Conservation (phyloP, 2,113 vertebrate genomes). For the Lutjanus erythropterus region DNA sequence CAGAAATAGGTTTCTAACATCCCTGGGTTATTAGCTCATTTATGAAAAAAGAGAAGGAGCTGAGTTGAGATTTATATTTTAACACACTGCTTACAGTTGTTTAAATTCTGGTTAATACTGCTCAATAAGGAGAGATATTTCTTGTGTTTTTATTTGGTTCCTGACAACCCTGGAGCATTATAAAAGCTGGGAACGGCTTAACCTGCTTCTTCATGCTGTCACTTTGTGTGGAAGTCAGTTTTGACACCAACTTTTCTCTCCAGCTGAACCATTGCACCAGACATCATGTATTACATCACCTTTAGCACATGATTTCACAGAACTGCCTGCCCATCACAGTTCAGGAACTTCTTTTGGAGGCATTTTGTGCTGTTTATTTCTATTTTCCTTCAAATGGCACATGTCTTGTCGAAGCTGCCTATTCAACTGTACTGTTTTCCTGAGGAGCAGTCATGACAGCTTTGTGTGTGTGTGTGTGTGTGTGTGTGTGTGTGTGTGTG, state of each 20-base stretch:
- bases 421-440: background rate
- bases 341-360: background rate
- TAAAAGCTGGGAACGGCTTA: too few relatives aligned
- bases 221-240: background rate
- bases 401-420: background rate
- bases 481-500: too few relatives aligned
- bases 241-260: background rate
- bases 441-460: background rate
- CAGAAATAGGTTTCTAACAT: too few relatives aligned
- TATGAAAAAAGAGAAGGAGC: too few relatives aligned
- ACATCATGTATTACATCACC: constrained; percentile 5
- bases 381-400: constrained; percentile 17
- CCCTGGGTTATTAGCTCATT: too few relatives aligned
- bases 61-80: too few relatives aligned
- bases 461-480: background rate
- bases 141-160: too few relatives aligned
- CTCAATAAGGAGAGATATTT: too few relatives aligned
- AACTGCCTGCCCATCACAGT: background rate
- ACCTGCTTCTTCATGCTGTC: too few relatives aligned
- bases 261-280: background rate
- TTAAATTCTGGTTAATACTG: too few relatives aligned
- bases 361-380: constrained; percentile 17
- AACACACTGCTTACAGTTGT: too few relatives aligned
- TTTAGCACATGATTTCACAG: constrained; percentile 1
- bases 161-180: too few relatives aligned